Evolutionary conservation across 2,888 invertebrate genomes (phyloP).

Genomic region (Furcula furcula): DNA sequence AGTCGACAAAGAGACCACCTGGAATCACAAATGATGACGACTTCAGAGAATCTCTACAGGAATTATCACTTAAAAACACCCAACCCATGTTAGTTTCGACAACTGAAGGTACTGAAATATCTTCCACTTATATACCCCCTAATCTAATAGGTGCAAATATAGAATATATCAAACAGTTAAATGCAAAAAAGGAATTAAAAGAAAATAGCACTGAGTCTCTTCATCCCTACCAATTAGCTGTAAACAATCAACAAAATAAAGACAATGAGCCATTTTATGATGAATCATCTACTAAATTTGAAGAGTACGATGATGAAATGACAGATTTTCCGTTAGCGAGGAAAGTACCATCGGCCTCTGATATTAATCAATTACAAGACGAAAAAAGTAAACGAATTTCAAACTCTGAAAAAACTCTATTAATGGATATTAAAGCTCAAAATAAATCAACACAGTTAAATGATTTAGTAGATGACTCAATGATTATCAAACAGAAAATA

Average conservation of each 20-base stretch:
- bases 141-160: constrained; percentile 71
- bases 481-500: background rate
- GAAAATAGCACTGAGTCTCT: constrained; percentile 44
- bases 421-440: constrained; percentile 1
- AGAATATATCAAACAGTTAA: constrained; percentile 72
- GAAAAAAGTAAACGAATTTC: constrained; percentile 7
- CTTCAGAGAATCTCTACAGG: constrained; percentile 11
- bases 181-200: constrained; percentile 64
- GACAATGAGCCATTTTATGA: constrained; percentile 10
- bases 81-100: constrained; percentile 22
- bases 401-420: constrained; percentile 3
- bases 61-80: constrained; percentile 12
- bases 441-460: constrained; percentile 9
- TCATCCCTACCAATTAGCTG: constrained; percentile 74
- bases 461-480: constrained; percentile 3
- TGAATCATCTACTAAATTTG: constrained; percentile 4
- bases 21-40: constrained; percentile 3
- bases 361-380: constrained; percentile 16
- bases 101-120: constrained; percentile 33
- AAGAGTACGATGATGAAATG: constrained; percentile 20
- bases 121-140: constrained; percentile 54
- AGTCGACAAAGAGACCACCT: constrained; percentile 25
- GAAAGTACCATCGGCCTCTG: constrained; percentile 22
- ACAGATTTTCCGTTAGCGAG: constrained; percentile 23
- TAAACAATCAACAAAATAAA: constrained; percentile 65